Conservation (phyloP, 2,797 vertebrate genomes). For the Brachymystax lenok region DNA sequence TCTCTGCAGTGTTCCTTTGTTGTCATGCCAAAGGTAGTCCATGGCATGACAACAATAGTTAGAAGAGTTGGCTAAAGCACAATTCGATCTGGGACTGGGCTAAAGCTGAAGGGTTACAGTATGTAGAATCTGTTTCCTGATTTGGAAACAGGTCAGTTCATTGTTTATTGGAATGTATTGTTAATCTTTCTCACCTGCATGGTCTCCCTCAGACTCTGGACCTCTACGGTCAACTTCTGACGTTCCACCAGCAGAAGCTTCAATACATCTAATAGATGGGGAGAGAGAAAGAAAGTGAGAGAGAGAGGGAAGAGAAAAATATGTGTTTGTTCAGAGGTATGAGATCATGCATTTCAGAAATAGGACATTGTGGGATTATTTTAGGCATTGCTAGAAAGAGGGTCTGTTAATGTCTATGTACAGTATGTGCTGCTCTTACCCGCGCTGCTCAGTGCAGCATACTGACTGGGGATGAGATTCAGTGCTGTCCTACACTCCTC, state of each 20-base stretch:
- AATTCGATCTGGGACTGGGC: not conserved
- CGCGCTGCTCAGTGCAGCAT: slow-evolving; percentile 47
- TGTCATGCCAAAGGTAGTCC: not conserved
- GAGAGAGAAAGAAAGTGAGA: slow-evolving; percentile 9
- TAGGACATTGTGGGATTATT: not conserved
- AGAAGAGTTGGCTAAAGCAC: not conserved
- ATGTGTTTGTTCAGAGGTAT: not conserved
- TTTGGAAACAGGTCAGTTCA: not conserved
- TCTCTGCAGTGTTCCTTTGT: not conserved
- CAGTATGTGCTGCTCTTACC: slow-evolving; percentile 50
- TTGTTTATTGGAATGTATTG: not conserved
- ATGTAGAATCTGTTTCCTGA: not conserved
- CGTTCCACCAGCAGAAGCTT: slow-evolving; percentile 59
- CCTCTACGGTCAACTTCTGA: slow-evolving; percentile 48
- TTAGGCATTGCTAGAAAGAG: not conserved
- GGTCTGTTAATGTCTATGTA: not conserved
- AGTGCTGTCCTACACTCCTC: slow-evolving; percentile 67
- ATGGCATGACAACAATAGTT: not conserved
- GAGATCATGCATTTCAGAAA: too few relatives aligned
- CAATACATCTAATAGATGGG: slow-evolving; percentile 65
- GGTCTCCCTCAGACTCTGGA: slow-evolving; percentile 67
- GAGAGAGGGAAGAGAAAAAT: not conserved
- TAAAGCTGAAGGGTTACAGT: not conserved
- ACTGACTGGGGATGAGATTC: slow-evolving; percentile 47
- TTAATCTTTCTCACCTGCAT: slow-evolving; percentile 68